A percentile compares a stretch with the other conserved stretches of the same genome.
These are phyloP conservation scores for Eriosoma lanigerum DNA, from an alignment of 1,140 invertebrate species.

Conservation along the genomic window DNA sequence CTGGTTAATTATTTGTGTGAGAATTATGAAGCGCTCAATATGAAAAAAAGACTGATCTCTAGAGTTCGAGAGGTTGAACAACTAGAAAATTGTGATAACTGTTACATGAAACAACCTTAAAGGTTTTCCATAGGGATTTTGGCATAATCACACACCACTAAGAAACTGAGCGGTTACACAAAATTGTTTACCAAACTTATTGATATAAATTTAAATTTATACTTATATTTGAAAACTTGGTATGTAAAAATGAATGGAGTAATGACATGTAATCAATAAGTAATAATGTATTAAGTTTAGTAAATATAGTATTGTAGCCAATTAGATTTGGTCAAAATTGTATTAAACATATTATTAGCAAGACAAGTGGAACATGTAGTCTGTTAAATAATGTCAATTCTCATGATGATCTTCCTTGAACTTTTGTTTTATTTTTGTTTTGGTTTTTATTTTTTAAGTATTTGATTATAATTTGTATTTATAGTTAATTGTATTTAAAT, in stretches of 20 bases:
- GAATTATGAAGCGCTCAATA: slow-evolving; percentile 29
- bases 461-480: slow-evolving; percentile 14
- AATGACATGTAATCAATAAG: slow-evolving; percentile 13
- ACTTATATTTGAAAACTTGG: slow-evolving; percentile 3
- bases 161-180: slow-evolving; percentile 23
- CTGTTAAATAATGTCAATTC: slow-evolving; percentile 41
- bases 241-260: slow-evolving; percentile 10
- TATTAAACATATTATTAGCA: slow-evolving; percentile 23
- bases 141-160: slow-evolving; percentile 17
- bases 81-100: slow-evolving; percentile 49
- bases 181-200: slow-evolving; percentile 23
- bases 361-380: slow-evolving; percentile 35
- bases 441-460: slow-evolving; percentile 38
- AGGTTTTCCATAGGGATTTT: not conserved
- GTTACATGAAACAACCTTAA: not conserved
- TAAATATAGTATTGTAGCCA: not conserved
- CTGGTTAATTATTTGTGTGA: slow-evolving; percentile 4
- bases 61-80: slow-evolving; percentile 46
- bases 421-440: slow-evolving; percentile 24
- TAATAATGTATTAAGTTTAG: slow-evolving; percentile 18
- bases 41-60: slow-evolving; percentile 48
- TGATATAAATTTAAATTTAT: slow-evolving; percentile 10
- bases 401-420: slow-evolving; percentile 42
- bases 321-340: slow-evolving; percentile 18
- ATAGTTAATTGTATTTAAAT: not conserved